These are phyloP conservation scores for Pelobates fuscus DNA, from an alignment of 2,113 vertebrate genomes.

Conservation along the genomic window DNA sequence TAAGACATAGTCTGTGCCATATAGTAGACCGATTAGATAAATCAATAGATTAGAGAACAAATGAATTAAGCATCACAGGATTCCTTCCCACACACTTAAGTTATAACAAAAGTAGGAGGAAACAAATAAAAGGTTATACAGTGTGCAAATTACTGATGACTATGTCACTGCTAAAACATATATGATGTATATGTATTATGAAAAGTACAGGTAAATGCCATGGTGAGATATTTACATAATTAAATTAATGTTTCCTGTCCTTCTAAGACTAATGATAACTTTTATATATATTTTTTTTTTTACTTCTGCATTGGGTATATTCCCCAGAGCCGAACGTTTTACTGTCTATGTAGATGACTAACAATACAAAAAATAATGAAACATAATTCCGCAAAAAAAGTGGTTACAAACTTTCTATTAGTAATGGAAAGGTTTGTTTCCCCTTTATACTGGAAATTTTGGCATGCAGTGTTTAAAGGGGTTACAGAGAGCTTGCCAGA, in stretches of 20 bases:
- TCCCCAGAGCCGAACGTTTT: not conserved
- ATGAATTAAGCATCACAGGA: no score
- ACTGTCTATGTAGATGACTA: not conserved
- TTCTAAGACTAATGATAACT: not conserved
- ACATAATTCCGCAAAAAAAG: not conserved
- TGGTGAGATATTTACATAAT: slow-evolving; percentile 24
- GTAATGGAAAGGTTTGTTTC: not conserved
- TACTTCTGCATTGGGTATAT: slow-evolving; percentile 1
- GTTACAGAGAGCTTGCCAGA: not conserved
- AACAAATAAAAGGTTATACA: no score
- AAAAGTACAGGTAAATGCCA: no score
- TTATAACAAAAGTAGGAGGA: no score
- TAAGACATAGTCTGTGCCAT: no score
- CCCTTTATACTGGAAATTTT: not conserved
- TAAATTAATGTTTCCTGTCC: slow-evolving; percentile 46
- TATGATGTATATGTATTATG: no score
- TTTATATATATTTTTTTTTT: no score
- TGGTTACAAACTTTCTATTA: not conserved
- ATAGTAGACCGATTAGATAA: no score
- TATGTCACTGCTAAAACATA: no score
- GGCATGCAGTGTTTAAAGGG: slow-evolving; percentile 6
- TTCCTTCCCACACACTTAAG: no score
- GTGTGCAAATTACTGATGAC: no score
- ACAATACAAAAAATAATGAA: not conserved
- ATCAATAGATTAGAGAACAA: no score